Evolutionary conservation across 1,140 invertebrate genomes (phyloP).

Genomic region (Apis laboriosa): DNA sequence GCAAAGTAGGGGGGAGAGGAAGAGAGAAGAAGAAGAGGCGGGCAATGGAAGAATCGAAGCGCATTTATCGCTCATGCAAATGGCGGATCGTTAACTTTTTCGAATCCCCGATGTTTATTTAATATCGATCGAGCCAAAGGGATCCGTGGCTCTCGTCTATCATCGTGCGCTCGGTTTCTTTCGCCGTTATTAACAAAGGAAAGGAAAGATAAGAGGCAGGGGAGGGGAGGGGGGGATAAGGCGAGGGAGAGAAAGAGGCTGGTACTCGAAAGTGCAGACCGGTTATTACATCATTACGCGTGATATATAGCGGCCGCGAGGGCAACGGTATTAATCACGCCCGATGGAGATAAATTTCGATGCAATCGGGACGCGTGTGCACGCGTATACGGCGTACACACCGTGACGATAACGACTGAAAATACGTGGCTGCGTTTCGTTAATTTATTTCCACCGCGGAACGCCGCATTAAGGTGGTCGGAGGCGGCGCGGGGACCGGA

Average conservation of each 20-base stretch:
- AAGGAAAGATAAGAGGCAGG: neutral
- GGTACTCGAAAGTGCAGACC: slow-evolving; percentile 45
- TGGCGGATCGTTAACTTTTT: slow-evolving; percentile 43
- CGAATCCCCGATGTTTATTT: slow-evolving; percentile 53
- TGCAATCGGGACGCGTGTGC: slow-evolving; percentile 48
- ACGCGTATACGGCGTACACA: slow-evolving; percentile 18
- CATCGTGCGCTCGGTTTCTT: slow-evolving; percentile 30
- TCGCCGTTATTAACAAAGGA: slow-evolving; percentile 45
- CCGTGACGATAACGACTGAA: slow-evolving; percentile 52
- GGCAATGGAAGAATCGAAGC: slow-evolving; percentile 20
- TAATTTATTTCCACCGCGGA: slow-evolving; percentile 46
- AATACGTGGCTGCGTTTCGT: slow-evolving; percentile 52
- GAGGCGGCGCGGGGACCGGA: neutral
- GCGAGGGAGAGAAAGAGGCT: neutral
- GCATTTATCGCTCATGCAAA: slow-evolving; percentile 41
- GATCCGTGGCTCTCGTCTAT: slow-evolving; percentile 46
- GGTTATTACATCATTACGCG: slow-evolving; percentile 63
- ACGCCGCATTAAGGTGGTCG: slow-evolving; percentile 20
- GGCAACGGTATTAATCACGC: slow-evolving; percentile 53
- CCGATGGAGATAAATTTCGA: slow-evolving; percentile 57
- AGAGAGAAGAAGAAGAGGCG: neutral
- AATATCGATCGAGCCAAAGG: slow-evolving; percentile 31
- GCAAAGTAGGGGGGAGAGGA: neutral
- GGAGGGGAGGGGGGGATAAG: neutral
- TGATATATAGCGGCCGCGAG: slow-evolving; percentile 50